Percentiles rank a stretch among this genome's conserved stretches.
Conservation (phyloP, 2,888 invertebrate species). For the Lasioglossum villosulum region DNA sequence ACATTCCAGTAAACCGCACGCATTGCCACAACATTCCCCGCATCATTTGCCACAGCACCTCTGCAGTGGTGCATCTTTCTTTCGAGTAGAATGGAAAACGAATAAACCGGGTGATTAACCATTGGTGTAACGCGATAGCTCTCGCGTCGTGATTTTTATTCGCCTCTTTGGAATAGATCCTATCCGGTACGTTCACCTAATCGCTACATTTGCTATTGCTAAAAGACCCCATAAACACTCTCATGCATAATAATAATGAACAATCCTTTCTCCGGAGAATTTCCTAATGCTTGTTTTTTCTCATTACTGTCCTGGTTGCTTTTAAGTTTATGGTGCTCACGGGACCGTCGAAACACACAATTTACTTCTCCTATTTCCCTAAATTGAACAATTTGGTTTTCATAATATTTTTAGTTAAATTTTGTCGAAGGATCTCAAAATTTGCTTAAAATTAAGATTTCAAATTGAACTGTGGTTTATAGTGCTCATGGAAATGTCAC, state of each 20-base stretch:
- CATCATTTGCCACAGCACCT: background rate
- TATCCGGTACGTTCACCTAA: constrained; percentile 4
- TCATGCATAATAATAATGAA: background rate
- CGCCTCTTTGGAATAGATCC: background rate
- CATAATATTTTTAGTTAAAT: no score
- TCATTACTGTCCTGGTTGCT: background rate
- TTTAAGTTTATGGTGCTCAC: background rate
- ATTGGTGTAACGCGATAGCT: background rate
- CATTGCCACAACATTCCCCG: background rate
- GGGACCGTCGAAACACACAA: background rate
- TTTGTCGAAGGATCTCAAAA: no score
- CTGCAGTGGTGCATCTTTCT: background rate
- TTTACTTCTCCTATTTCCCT: no score
- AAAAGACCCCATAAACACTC: background rate
- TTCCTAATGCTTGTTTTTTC: background rate
- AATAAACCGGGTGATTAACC: background rate
- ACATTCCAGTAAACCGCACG: background rate
- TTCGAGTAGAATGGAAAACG: background rate
- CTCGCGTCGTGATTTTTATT: background rate
- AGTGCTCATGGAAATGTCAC: no score
- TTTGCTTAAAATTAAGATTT: no score
- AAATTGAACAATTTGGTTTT: no score
- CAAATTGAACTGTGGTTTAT: no score
- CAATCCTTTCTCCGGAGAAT: background rate
- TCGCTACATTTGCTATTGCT: background rate